Percentiles rank a stretch among this genome's conserved stretches.
phyloP scores from a whole-genome alignment of 2,113 vertebrate species.

The Oryzias melastigma region DNA sequence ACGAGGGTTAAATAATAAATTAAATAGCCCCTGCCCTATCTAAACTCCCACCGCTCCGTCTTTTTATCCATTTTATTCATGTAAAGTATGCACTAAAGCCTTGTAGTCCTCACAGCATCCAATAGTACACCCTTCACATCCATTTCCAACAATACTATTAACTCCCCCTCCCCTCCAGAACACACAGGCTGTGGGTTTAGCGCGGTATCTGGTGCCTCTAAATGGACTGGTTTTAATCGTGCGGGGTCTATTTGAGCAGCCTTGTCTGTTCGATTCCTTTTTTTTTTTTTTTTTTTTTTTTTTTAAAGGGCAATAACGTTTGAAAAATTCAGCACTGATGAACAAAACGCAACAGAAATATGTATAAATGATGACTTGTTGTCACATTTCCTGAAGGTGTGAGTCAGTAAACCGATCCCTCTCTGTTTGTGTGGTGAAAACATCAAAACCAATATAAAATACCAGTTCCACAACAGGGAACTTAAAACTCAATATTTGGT shows the following conservation, averaged over 20 bases:
- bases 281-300: not conserved
- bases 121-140: constrained; percentile 67
- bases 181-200: constrained; percentile 49
- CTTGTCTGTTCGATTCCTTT: not conserved
- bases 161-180: constrained; percentile 14
- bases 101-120: constrained; percentile 59
- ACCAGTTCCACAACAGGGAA: too few relatives aligned
- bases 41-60: constrained; percentile 12
- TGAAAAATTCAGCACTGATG: not conserved
- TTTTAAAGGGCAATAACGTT: constrained; percentile 18
- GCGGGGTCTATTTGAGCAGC: constrained; percentile 5
- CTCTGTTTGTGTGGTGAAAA: too few relatives aligned
- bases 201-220: constrained; percentile 47
- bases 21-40: not conserved
- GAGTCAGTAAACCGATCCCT: too few relatives aligned
- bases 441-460: too few relatives aligned
- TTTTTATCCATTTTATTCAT: constrained; percentile 49
- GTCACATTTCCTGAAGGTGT: too few relatives aligned
- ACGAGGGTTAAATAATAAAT: too few relatives aligned
- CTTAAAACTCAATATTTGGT: too few relatives aligned
- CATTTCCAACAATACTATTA: constrained; percentile 64
- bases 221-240: constrained; percentile 47
- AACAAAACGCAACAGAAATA: too few relatives aligned
- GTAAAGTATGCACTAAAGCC: constrained; percentile 53
- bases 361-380: too few relatives aligned